Evolutionary conservation across 2,888 invertebrate species (phyloP).

Genomic region (Platycheirus albimanus): DNA sequence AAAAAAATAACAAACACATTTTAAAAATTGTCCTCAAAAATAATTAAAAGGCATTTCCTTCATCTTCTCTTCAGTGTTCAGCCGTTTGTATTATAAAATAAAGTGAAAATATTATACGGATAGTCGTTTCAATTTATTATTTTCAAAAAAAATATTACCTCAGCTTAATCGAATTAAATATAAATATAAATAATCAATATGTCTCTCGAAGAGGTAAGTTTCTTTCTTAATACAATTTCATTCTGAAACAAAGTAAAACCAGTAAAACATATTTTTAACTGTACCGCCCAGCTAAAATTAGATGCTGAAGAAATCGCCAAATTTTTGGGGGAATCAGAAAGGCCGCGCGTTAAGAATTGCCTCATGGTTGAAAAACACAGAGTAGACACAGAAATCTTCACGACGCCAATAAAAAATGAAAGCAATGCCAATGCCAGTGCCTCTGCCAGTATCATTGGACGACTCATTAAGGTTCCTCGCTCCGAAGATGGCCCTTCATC

Average conservation of each 20-base stretch:
- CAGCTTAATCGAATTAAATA: background rate
- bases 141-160: too few species aligned
- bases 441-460: too few species aligned
- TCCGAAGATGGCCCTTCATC: slow-evolving; percentile 53
- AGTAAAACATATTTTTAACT: slow-evolving; percentile 12
- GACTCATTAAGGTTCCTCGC: background rate
- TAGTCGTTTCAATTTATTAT: background rate
- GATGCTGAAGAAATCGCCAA: slow-evolving; percentile 89
- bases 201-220: slow-evolving; percentile 76
- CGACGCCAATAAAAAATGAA: slow-evolving; percentile 78
- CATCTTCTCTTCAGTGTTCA: too few species aligned
- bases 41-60: too few species aligned
- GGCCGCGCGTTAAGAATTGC: slow-evolving; percentile 89
- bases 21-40: too few species aligned
- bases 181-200: slow-evolving; percentile 66
- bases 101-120: too few species aligned
- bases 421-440: slow-evolving; percentile 77
- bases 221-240: background rate
- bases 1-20: too few species aligned
- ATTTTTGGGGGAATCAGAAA: slow-evolving; percentile 86
- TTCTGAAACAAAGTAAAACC: too few species aligned
- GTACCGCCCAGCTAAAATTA: slow-evolving; percentile 84
- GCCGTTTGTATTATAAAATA: too few species aligned
- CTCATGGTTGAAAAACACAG: slow-evolving; percentile 88
- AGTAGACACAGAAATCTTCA: slow-evolving; percentile 87